A percentile compares a stretch with the other conserved stretches of the same genome.
phyloP scores from a whole-genome alignment of 2,888 invertebrate genomes.

The Cataglyphis livida region DNA sequence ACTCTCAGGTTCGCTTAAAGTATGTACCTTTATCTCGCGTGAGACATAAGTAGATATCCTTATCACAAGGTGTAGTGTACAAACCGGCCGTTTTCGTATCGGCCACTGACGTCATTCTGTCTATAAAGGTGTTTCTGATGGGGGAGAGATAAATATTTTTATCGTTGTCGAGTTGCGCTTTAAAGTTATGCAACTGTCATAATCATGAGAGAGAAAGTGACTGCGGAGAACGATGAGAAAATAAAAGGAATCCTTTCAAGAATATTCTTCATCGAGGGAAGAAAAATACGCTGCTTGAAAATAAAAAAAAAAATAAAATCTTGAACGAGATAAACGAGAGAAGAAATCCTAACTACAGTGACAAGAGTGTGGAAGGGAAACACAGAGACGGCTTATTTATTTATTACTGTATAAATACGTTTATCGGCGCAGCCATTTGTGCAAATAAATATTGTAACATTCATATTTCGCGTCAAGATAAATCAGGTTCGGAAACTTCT shows the following conservation, averaged over 20 bases:
- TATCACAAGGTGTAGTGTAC: slow-evolving; percentile 67
- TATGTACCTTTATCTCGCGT: slow-evolving; percentile 56
- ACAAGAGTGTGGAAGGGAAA: slow-evolving; percentile 3
- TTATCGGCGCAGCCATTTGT: slow-evolving; percentile 37
- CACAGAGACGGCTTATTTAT: slow-evolving; percentile 8
- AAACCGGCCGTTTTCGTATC: slow-evolving; percentile 3
- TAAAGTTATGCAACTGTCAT: slow-evolving; percentile 21
- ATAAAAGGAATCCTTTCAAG: neutral
- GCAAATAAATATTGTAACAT: slow-evolving; percentile 52
- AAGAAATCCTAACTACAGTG: slow-evolving; percentile 15
- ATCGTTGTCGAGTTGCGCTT: slow-evolving; percentile 14
- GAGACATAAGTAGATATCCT: slow-evolving; percentile 64
- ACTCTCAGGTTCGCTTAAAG: slow-evolving; percentile 22
- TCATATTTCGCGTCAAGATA: neutral
- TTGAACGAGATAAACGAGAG: slow-evolving; percentile 3
- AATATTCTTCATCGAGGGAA: neutral
- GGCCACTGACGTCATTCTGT: slow-evolving; percentile 55
- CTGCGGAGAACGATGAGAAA: neutral
- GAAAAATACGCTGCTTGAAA: neutral
- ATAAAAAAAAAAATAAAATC: neutral
- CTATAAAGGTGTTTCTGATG: slow-evolving; percentile 35
- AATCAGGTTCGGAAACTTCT: neutral
- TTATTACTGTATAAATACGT: slow-evolving; percentile 50
- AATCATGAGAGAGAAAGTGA: slow-evolving; percentile 23
- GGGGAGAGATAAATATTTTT: slow-evolving; percentile 38